Evolutionary conservation across 64 coral and sea anemone species (phyloP).

Genomic region (Cladopsammia gracilis): DNA sequence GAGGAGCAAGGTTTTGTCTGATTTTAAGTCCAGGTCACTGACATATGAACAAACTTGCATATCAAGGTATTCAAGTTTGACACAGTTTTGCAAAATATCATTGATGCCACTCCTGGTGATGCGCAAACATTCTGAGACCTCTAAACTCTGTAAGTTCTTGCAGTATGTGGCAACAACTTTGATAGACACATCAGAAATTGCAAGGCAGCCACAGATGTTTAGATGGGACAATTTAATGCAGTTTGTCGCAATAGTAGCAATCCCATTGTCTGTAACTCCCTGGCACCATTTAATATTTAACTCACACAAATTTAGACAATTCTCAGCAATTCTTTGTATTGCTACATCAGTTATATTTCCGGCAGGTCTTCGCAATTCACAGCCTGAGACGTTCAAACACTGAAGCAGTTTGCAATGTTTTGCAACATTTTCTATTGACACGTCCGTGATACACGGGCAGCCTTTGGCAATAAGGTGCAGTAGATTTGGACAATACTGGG

Average conservation of each 20-base stretch:
- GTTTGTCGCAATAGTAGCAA: constrained; percentile 79
- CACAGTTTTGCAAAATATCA: constrained; percentile 79
- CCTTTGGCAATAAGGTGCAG: constrained; percentile 71
- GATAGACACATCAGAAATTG: constrained; percentile 85
- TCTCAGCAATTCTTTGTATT: constrained; percentile 80
- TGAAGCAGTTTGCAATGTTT: constrained; percentile 72
- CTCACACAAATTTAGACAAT: constrained; percentile 48
- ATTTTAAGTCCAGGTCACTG: constrained; percentile 76
- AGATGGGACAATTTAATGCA: constrained; percentile 58
- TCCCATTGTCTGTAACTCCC: constrained; percentile 79
- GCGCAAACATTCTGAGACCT: constrained; percentile 84
- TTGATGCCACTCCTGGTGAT: constrained; percentile 73
- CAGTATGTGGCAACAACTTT: constrained; percentile 74
- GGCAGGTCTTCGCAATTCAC: constrained; percentile 80
- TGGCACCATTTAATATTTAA: constrained; percentile 92
- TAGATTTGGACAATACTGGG: constrained; percentile 74
- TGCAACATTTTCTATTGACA: constrained; percentile 85
- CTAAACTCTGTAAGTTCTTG: constrained; percentile 52
- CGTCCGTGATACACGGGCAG: constrained; percentile 82
- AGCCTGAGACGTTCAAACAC: constrained; percentile 82
- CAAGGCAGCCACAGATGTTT: constrained; percentile 85
- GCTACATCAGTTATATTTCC: constrained; percentile 92
- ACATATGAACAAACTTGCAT: constrained; percentile 90
- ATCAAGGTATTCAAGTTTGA: constrained; percentile 47
- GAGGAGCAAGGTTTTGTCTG: background rate